Base-by-base conservation (phyloP, 2,888 invertebrate species). In the Ceriagrion tenellum region DNA sequence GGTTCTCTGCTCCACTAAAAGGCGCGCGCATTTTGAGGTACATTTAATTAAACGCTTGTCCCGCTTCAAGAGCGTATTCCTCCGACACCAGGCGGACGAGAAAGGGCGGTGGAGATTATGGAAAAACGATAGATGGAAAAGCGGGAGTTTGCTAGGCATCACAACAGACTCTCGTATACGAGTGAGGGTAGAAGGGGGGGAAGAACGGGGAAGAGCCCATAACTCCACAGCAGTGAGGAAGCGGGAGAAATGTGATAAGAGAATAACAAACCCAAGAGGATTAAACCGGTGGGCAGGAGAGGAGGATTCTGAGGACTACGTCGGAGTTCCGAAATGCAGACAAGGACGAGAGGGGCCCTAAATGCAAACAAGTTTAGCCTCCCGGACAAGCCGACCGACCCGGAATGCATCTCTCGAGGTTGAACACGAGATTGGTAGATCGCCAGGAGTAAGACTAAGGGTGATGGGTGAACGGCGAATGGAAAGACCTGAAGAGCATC, bases 21-120 rank as follows among this genome's bases (percentile, higher is more conserved):
- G n/a, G n/a, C 4, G 30, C 35, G 35, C 81, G 18, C 81, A 16
- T 81, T 59, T 81, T 35, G 35, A 81, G 81, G 35, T 18, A 35
- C 81, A 35, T 81, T 81, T 81, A 81, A 81, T 81, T 81, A 81
- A 81, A 81, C 81, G 13, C 81, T 81, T 81, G 81, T 81, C 81
- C 81, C 81, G 35, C 35, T 18, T 35, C 81, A 13, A 2, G 26
- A 18, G 30, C 30, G 10, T 0, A 3, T 13, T 35, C 18, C 35
- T 13, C 13, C 30, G 18, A 35, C 81, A 35, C 81, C 30, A 13
- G 4, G 35, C 18, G 81, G 81, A 81, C 81, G 35, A 35, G 16
- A 16, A 35, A 20, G 20, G 59, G 81, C 81, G 35, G 81, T 13
- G 81, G 81, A 81, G 81, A 81, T 35, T 81, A 81, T 81, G 35